Evolutionary conservation across 2,888 invertebrate genomes (phyloP).

Genomic region (Chrysotoxum bicinctum): DNA sequence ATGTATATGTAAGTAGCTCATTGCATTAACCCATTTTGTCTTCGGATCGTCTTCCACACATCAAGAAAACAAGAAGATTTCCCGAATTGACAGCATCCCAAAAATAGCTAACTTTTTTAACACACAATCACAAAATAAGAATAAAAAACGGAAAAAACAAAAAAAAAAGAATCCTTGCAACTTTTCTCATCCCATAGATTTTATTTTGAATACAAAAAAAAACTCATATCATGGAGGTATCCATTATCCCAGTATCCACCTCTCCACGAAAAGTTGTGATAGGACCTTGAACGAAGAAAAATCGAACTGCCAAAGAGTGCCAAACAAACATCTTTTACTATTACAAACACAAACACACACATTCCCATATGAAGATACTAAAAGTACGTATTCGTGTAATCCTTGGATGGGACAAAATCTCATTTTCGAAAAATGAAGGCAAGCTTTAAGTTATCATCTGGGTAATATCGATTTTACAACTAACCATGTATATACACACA

Average conservation of each 20-base stretch:
- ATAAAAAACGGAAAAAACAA: background rate
- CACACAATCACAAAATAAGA: conserved; percentile 25
- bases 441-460: conserved; percentile 55
- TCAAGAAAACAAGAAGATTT: conserved; percentile 45
- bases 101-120: conserved; percentile 47
- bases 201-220: conserved; percentile 1
- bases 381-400: conserved; percentile 56
- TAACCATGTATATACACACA: conserved; percentile 20
- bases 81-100: conserved; percentile 19
- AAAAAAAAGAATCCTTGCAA: conserved; percentile 48
- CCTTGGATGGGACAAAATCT: conserved; percentile 41
- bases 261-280: conserved; percentile 51
- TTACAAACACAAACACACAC: background rate
- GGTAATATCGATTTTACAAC: conserved; percentile 66
- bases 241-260: conserved; percentile 15
- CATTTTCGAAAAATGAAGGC: conserved; percentile 30
- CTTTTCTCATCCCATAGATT: conserved; percentile 53
- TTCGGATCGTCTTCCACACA: background rate
- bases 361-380: background rate
- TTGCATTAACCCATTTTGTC: conserved; percentile 19
- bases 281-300: conserved; percentile 68
- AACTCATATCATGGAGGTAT: conserved; percentile 1
- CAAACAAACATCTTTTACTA: conserved; percentile 57
- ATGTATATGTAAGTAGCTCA: background rate
- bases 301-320: conserved; percentile 64